Evolutionary conservation across 2,888 invertebrate genomes (phyloP).

Genomic region (Troides helena): DNA sequence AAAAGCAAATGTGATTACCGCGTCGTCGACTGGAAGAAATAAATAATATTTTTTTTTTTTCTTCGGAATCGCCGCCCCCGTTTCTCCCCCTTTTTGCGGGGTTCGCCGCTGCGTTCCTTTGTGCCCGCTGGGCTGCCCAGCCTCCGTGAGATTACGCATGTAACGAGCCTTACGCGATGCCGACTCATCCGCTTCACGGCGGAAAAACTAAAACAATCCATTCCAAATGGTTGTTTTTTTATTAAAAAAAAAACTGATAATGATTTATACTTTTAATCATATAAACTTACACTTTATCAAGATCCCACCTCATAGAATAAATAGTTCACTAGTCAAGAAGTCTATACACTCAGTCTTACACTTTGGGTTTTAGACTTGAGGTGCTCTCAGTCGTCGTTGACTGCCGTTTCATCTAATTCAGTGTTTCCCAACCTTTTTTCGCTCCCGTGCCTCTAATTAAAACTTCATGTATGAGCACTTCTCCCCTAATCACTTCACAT

Average conservation of each 20-base stretch:
- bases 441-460: too few relatives aligned
- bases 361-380: too few relatives aligned
- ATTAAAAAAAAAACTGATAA: neutral
- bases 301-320: too few relatives aligned
- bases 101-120: constrained; percentile 28
- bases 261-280: too few relatives aligned
- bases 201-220: constrained; percentile 4
- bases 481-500: too few relatives aligned
- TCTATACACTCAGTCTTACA: too few relatives aligned
- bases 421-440: too few relatives aligned
- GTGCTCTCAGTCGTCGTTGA: too few relatives aligned
- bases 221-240: neutral
- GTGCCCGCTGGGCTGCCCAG: constrained; percentile 34
- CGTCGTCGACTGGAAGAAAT: constrained; percentile 71
- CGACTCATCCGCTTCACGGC: neutral
- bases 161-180: constrained; percentile 31
- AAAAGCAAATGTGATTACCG: constrained; percentile 79
- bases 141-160: constrained; percentile 35
- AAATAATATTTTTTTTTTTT: constrained; percentile 69
- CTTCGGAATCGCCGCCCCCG: constrained; percentile 45
- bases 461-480: too few relatives aligned
- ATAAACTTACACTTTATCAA: too few relatives aligned
- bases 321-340: too few relatives aligned
- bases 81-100: constrained; percentile 39
- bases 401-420: too few relatives aligned